Evolutionary conservation across 2,113 vertebrate genomes (phyloP), one percentile per base, ranked within the genome.

Genomic region (Acrocephalus kingi): DNA sequence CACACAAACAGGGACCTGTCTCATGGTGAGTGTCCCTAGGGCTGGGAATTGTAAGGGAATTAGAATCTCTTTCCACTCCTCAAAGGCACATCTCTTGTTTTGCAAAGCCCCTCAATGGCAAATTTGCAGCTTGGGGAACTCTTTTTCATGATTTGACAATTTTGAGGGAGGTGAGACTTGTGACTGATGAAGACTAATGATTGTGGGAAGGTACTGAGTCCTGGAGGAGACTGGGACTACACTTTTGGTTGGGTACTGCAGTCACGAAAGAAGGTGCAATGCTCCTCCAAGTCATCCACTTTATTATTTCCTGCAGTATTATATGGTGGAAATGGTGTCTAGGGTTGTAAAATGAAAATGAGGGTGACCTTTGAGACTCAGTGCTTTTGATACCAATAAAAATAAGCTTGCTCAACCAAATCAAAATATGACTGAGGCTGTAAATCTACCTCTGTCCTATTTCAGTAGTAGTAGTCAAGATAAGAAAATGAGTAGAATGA

Each of bases 1-100:
- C 93, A 99, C 99, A 4, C 99, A 99, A 98, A 99, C 99, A 5
- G 98, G 99, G 84, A 99, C 99, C 30, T 99, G 99, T 96, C 98
- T 99, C 67, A 99, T 99, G 99, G 99, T 99, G 97, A 97, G 97
- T 89, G 22, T 79, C 37, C 33, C 78, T 35, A 10, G 37, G 43
- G 21, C 20, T 59, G n/a, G n/a, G 25, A 52, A 10, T 41, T 88
- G 21, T 19, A 39, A 58, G 28, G 52, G 37, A 16, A n/a, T 17
- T 28, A 20, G 7, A 25, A n/a, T 46, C 37, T 45, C 55, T 74
- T 89, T 43, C 39, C 17, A 5, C 48, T 84, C 48, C 35, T 78
- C 49, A 87, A 45, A 88, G 59, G 22, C 79, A 77, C 21, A 21
- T 43, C 17, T 8, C 24, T 30, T 76, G 43, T 79, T 90, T 67